Conservation (phyloP, 2,888 invertebrate genomes). For the Hermaeophaga mercurialis region DNA sequence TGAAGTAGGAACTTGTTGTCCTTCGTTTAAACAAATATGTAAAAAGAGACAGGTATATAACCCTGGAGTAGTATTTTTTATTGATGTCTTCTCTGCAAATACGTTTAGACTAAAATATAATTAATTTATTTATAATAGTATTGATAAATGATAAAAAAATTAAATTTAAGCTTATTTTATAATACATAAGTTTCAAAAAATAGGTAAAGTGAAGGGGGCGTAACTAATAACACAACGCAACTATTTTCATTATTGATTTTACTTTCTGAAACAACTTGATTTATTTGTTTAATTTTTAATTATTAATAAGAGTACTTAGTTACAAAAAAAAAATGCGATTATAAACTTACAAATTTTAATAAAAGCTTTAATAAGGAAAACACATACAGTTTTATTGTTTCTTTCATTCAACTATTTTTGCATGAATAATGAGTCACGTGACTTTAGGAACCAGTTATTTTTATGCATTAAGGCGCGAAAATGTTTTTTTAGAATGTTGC, state of each 20-base stretch:
- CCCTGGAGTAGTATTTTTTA: too few relatives aligned
- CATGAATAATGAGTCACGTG: constrained; percentile 60
- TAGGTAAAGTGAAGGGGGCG: background rate
- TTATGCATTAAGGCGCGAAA: constrained; percentile 63
- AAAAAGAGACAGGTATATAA: constrained; percentile 1
- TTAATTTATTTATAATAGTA: too few relatives aligned
- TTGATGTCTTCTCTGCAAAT: too few relatives aligned
- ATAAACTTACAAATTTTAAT: too few relatives aligned
- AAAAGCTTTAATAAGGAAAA: too few relatives aligned
- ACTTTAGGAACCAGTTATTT: constrained; percentile 58
- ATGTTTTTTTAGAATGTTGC: too few relatives aligned
- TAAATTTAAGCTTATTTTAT: too few relatives aligned
- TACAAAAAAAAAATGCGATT: background rate
- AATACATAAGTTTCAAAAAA: too few relatives aligned
- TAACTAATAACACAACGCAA: background rate
- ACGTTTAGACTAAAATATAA: too few relatives aligned
- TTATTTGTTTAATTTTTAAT: too few relatives aligned
- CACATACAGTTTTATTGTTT: background rate
- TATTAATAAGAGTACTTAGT: too few relatives aligned
- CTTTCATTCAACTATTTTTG: constrained; percentile 27
- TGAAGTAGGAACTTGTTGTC: background rate
- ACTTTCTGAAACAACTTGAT: background rate
- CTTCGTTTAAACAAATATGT: background rate
- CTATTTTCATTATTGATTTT: constrained; percentile 9
- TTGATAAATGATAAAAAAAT: too few relatives aligned